Conservation (phyloP, 2,113 vertebrate genomes). For the Dipodomys stephensi region DNA sequence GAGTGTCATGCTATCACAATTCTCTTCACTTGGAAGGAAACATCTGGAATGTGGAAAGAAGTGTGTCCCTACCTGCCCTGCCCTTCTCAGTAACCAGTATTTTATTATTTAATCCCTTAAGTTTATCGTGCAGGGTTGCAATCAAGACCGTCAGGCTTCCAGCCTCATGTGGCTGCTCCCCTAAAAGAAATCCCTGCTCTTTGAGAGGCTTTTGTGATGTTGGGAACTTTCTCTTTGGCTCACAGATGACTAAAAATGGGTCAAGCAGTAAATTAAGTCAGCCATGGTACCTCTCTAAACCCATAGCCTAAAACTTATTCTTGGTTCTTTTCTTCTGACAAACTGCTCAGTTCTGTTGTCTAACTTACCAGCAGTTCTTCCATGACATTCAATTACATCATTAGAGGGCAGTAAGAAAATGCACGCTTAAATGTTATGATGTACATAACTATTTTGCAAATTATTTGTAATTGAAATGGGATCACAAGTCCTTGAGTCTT, state of each 20-base stretch:
- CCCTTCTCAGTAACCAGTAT: background rate
- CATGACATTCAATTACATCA: background rate
- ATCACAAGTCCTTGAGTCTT: background rate
- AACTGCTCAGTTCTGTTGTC: background rate
- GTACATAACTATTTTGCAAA: background rate
- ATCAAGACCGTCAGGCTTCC: background rate
- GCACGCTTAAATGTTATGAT: background rate
- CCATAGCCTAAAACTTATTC: background rate
- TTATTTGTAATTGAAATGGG: background rate
- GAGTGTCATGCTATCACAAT: background rate
- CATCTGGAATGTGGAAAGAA: background rate
- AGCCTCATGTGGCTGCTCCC: background rate
- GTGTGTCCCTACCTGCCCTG: background rate
- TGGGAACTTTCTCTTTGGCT: background rate
- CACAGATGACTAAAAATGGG: background rate
- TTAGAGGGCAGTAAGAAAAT: slow-evolving; percentile 13
- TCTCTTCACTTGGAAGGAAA: background rate
- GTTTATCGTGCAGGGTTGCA: background rate
- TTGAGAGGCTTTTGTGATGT: background rate
- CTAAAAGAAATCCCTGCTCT: background rate
- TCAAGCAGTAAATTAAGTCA: background rate
- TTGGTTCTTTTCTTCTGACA: background rate
- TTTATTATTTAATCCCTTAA: background rate
- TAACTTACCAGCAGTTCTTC: background rate
- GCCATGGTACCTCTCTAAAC: background rate